Base-by-base conservation (phyloP, 2,113 vertebrate genomes). In the Heterochromis multidens region DNA sequence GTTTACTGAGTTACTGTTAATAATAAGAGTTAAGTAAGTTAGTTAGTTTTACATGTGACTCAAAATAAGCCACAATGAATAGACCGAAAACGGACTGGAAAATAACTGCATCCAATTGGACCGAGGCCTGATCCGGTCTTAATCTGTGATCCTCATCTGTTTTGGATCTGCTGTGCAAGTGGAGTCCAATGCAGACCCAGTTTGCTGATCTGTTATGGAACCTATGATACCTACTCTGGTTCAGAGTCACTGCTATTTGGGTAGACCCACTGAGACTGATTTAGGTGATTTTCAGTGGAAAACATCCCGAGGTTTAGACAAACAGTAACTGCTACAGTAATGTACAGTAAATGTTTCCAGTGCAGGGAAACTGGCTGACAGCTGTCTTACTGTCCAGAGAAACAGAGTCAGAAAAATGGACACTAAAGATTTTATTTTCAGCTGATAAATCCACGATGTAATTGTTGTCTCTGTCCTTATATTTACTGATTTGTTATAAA, bases 41-140 rank as follows among this genome's bases (percentile, higher is more conserved):
- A 37, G 12, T 14, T 65, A 6, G 61, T 65, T 65, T 37, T 37
- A 21, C 33, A 65, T 37, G 37, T 63, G 37, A 63, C 21, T 37
- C 33, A 23, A 65, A 65, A 40, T 65, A 65, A 14, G 33, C 16
- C 4, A 8, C 6, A 37, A 21, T 65, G 62, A 40, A 40, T 65
- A 21, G 33, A 65, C 37, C 62, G 1, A 1, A 65, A 40, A 40
- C 3, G 2, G 6, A 65, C 0, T 67, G 14, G 23, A 43, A 67
- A 43, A 67, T 67, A n/a, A 43, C 37, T n/a, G 3, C 7, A 67
- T 40, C 37, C 43, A 67, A 43, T 3, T 43, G 37, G 37, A 43
- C 25, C 4, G 23, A 12, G 12, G 14, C 21, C 35, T 25, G n/a
- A 6, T 6, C n/a, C 0, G 0, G 8, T 43, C 16, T 43, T n/a